Percentiles rank a stretch among this genome's conserved stretches.
Evolutionary conservation across 2,888 invertebrate species (phyloP).

Genomic region (Vannuccia rotundouncinata): DNA sequence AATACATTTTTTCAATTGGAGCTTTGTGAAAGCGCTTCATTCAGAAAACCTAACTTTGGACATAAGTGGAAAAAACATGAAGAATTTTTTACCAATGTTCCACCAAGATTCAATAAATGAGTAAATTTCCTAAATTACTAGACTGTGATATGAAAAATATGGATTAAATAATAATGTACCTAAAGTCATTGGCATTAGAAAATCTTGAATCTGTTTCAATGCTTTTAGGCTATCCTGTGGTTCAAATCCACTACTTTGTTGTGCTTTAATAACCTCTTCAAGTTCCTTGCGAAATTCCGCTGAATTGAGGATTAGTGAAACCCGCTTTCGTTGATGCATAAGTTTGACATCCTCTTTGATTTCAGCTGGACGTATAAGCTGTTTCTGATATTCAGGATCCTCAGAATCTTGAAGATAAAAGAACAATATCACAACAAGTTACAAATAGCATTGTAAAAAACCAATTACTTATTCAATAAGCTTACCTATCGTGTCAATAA

Average conservation of each 20-base stretch:
- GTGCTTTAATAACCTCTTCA: background rate
- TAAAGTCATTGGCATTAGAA: background rate
- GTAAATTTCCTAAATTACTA: too few relatives aligned
- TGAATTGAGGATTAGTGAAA: constrained; percentile 53
- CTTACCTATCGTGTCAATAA: background rate
- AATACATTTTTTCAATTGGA: too few relatives aligned
- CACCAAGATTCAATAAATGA: too few relatives aligned
- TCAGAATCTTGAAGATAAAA: constrained; percentile 52
- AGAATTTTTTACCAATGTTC: too few relatives aligned
- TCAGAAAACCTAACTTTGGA: too few relatives aligned
- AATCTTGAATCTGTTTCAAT: background rate
- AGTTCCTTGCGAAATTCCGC: background rate
- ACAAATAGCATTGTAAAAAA: background rate
- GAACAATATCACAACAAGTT: background rate
- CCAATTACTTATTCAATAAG: background rate
- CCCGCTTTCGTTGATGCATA: constrained; percentile 95
- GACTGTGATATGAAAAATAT: too few relatives aligned
- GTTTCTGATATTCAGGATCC: constrained; percentile 58
- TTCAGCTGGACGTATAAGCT: constrained; percentile 58
- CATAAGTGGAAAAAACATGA: too few relatives aligned
- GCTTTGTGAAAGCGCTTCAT: too few relatives aligned
- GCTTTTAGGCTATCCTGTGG: background rate
- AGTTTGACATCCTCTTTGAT: constrained; percentile 67
- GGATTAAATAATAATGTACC: too few relatives aligned
- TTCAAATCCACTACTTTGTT: background rate